Percentiles rank a stretch among this genome's conserved stretches.
These are phyloP conservation scores for Oncorhynchus nerka DNA, from an alignment of 2,113 vertebrate species.

Conservation along the genomic window DNA sequence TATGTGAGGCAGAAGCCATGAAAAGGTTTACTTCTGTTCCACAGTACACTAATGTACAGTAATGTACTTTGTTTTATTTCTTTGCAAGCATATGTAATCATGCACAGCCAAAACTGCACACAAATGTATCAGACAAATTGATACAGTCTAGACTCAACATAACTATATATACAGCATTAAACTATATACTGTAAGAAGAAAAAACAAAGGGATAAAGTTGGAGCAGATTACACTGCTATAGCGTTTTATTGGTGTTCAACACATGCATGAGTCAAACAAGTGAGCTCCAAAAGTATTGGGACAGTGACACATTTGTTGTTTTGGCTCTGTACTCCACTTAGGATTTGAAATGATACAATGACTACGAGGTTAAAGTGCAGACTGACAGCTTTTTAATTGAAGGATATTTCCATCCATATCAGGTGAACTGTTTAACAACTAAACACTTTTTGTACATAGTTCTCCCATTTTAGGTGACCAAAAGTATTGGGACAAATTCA, in stretches of 20 bases:
- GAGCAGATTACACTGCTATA: slow-evolving; percentile 63
- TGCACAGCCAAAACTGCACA: neutral
- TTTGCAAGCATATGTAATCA: neutral
- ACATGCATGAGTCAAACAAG: slow-evolving; percentile 86
- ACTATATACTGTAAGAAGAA: neutral
- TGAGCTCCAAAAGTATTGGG: neutral
- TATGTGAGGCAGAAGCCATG: neutral
- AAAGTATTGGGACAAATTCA: no score
- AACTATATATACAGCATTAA: neutral
- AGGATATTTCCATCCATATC: no score
- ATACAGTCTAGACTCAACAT: neutral
- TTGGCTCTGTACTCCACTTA: no score
- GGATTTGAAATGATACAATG: no score
- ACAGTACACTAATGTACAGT: slow-evolving; percentile 56
- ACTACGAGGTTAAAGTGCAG: no score
- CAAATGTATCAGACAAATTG: neutral
- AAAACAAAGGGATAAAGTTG: neutral
- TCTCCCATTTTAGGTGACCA: no score
- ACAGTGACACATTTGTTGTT: no score
- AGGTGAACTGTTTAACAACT: no score
- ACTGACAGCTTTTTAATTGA: no score
- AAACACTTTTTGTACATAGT: no score
- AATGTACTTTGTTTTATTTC: no score
- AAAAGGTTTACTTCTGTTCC: slow-evolving; percentile 31
- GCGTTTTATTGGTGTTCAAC: slow-evolving; percentile 83